Conservation (phyloP, 2,888 invertebrate genomes). For the Habrosyne pyritoides region DNA sequence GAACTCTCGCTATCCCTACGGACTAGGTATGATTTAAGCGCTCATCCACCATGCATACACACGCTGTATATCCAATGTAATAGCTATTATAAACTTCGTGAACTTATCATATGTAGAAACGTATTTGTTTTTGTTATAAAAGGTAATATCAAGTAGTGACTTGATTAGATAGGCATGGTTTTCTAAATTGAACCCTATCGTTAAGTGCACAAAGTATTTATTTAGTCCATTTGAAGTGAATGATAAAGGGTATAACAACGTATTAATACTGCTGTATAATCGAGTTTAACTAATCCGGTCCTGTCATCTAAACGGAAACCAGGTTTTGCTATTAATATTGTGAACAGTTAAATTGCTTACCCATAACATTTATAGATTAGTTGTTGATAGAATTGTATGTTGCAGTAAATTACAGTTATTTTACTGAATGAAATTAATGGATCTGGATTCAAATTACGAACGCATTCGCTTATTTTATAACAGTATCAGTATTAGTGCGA, state of each 20-base stretch:
- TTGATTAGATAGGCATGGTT: neutral
- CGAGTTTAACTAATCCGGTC: neutral
- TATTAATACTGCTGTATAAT: conserved; percentile 2
- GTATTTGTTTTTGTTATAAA: too few relatives aligned
- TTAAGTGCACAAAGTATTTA: neutral
- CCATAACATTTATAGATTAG: neutral
- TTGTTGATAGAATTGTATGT: neutral
- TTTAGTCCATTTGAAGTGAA: neutral
- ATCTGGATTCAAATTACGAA: too few relatives aligned
- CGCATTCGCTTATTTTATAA: too few relatives aligned
- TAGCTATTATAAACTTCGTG: neutral
- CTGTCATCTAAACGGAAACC: neutral
- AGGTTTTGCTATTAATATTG: conserved; percentile 1
- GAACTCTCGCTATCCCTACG: conserved; percentile 12
- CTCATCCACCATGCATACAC: conserved; percentile 1
- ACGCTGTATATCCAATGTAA: neutral
- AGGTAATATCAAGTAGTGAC: too few relatives aligned
- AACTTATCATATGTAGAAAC: neutral
- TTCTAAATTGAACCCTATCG: neutral
- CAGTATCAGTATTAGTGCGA: too few relatives aligned
- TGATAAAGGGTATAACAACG: neutral
- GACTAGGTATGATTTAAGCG: conserved; percentile 3
- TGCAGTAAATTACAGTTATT: neutral
- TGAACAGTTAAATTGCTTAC: neutral
- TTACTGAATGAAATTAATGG: too few relatives aligned